These are phyloP conservation scores for Alauda arvensis DNA, from an alignment of 2,797 vertebrate genomes.

Conservation along the genomic window DNA sequence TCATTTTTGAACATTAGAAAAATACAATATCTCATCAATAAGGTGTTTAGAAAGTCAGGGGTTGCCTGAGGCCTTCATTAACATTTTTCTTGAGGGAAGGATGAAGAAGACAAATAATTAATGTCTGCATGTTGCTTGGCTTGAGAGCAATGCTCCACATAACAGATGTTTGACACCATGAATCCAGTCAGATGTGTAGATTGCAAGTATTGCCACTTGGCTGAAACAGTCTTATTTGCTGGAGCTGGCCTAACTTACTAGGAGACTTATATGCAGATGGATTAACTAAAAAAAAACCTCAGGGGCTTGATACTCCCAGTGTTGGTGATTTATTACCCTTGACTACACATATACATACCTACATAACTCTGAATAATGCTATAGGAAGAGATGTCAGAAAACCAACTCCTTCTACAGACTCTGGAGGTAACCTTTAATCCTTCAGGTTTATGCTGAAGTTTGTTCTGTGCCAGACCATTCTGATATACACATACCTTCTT, in stretches of 20 bases:
- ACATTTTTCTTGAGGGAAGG: constrained; percentile 26
- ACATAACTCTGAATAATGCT: background rate
- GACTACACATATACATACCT: background rate
- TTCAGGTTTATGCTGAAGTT: background rate
- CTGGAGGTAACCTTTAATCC: background rate
- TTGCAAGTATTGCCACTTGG: background rate
- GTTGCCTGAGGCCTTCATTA: constrained; percentile 24
- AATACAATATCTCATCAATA: background rate
- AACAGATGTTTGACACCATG: background rate
- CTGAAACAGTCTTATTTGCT: background rate
- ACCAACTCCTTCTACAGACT: background rate
- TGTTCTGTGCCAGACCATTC: background rate
- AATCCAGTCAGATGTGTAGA: constrained; percentile 1
- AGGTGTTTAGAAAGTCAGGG: background rate
- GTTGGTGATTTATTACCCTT: background rate
- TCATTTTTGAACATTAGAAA: constrained; percentile 2
- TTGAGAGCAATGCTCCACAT: background rate
- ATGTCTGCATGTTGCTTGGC: background rate
- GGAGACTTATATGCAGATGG: background rate
- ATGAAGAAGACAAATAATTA: constrained; percentile 19
- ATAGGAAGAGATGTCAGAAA: background rate
- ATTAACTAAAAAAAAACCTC: background rate
- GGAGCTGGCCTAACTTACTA: background rate
- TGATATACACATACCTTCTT: background rate
- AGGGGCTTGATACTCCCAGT: background rate